phyloP scores from a whole-genome alignment of 2,113 vertebrate genomes.

The Malaclemys terrapin region DNA sequence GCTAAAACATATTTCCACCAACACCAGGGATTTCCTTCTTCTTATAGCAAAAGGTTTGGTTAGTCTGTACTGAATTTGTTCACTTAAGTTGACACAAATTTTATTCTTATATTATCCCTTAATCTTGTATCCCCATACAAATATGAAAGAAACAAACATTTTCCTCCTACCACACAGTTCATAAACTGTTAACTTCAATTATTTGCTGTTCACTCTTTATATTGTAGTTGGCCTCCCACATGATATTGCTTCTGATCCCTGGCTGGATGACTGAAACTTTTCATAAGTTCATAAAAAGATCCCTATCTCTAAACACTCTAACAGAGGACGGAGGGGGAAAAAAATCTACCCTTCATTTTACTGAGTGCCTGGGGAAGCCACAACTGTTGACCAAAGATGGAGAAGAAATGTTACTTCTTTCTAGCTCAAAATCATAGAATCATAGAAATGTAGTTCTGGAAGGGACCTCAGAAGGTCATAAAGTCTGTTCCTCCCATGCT shows the following conservation, averaged over 20 bases:
- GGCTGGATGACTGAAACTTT: not conserved
- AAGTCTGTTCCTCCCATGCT: no score
- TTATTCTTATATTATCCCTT: not conserved
- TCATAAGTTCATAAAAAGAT: not conserved
- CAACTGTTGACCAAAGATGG: not conserved
- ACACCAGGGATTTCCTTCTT: conserved; percentile 21
- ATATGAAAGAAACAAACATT: not conserved
- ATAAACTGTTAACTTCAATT: not conserved
- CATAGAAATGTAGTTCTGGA: no score
- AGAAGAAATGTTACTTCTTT: no score
- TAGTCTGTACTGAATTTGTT: conserved; percentile 18
- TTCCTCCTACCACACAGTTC: not conserved
- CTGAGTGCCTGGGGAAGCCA: not conserved
- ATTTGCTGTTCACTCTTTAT: not conserved
- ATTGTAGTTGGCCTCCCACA: not conserved
- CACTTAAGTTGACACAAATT: not conserved
- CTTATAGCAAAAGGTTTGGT: conserved; percentile 8
- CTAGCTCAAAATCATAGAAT: no score
- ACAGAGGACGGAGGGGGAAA: not conserved
- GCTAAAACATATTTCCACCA: conserved; percentile 57
- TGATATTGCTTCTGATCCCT: not conserved
- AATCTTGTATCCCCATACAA: not conserved
- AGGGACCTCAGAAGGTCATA: no score
- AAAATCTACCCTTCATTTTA: not conserved
- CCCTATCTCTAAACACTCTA: not conserved